A percentile compares a stretch with the other conserved stretches of the same genome.
Conservation (phyloP, 2,888 invertebrate genomes). For the Aporophyla lueneburgensis region DNA sequence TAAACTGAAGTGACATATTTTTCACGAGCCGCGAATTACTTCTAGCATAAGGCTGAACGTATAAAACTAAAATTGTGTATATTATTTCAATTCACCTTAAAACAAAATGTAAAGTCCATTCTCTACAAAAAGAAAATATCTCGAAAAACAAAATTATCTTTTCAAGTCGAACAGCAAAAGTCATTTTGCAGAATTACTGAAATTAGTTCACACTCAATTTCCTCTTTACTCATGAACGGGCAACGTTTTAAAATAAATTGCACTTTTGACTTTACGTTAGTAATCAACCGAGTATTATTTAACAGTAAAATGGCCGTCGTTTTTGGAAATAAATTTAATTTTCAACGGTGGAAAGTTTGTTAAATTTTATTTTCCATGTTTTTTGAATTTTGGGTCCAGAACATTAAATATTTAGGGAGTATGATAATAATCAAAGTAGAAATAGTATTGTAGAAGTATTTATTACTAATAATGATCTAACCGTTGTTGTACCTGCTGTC, state of each 20-base stretch:
- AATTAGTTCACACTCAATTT: constrained; percentile 72
- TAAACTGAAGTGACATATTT: not conserved
- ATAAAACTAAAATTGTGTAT: not conserved
- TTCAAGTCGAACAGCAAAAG: constrained; percentile 57
- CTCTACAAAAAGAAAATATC: constrained; percentile 26
- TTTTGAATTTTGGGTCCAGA: not conserved
- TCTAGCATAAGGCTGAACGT: not conserved
- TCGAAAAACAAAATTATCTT: constrained; percentile 54
- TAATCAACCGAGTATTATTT: constrained; percentile 45
- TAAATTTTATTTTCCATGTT: constrained; percentile 6
- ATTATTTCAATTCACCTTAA: not conserved
- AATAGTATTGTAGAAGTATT: not conserved
- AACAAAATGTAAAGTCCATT: not conserved
- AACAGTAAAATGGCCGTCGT: constrained; percentile 38
- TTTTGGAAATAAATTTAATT: constrained; percentile 33
- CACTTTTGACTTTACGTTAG: constrained; percentile 54
- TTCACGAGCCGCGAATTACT: not conserved
- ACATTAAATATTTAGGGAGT: not conserved
- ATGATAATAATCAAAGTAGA: not conserved
- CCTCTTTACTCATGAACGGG: constrained; percentile 52
- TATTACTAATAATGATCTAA: not conserved
- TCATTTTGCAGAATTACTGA: constrained; percentile 64
- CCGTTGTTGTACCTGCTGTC: not conserved
- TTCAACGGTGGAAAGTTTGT: not conserved
- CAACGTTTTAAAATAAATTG: constrained; percentile 66